Percentiles rank a stretch among this genome's conserved stretches.
Conservation (phyloP, 2,113 vertebrate species). For the Chlamydotis undulata region DNA sequence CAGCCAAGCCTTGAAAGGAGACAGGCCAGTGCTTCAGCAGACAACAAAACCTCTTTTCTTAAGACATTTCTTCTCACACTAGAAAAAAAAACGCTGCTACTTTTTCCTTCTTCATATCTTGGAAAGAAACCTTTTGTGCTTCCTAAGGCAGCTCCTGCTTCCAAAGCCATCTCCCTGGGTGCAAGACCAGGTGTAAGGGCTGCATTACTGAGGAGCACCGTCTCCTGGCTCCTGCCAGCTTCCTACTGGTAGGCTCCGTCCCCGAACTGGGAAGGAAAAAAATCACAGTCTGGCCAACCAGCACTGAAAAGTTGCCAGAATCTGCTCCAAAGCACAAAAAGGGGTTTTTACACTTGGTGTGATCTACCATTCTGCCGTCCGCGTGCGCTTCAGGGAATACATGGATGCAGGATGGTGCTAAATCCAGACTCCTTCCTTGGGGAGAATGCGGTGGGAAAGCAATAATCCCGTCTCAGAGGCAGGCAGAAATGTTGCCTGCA, state of each 20-base stretch:
- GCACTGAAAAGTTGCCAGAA: background rate
- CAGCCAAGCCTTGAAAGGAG: background rate
- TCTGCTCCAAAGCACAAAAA: background rate
- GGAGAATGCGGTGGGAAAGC: background rate
- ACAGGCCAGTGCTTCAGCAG: background rate
- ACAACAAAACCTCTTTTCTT: background rate
- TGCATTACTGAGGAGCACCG: background rate
- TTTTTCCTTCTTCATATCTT: background rate
- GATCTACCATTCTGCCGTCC: background rate
- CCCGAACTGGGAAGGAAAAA: background rate
- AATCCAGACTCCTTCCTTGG: background rate
- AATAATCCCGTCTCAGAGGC: background rate
- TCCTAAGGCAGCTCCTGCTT: background rate
- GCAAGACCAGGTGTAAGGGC: background rate
- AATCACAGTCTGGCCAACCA: background rate
- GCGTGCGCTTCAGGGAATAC: background rate
- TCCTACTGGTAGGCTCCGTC: background rate
- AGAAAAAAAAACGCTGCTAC: background rate
- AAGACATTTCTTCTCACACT: background rate
- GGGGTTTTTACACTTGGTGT: background rate
- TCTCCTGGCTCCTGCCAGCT: background rate
- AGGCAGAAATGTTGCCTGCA: background rate
- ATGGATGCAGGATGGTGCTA: background rate
- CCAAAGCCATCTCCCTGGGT: background rate
- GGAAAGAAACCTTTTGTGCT: background rate